These are phyloP conservation scores for Aspidiotus rigidus DNA, from an alignment of 2,888 invertebrate genomes.

Conservation along the genomic window DNA sequence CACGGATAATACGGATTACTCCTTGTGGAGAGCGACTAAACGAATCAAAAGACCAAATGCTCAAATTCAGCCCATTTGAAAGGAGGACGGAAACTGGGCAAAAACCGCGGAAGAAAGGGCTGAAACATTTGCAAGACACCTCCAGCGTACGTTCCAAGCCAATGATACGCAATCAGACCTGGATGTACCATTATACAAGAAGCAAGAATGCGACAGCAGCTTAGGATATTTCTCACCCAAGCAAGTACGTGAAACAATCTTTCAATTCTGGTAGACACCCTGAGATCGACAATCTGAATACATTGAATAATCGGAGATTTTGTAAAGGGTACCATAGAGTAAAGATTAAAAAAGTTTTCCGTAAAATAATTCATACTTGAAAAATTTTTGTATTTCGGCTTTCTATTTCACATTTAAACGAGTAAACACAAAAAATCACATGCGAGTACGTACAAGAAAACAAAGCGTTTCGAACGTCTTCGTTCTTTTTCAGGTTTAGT, in stretches of 20 bases:
- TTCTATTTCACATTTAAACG: too few relatives aligned
- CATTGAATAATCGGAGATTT: too few relatives aligned
- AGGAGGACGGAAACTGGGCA: conserved; percentile 36
- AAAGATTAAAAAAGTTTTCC: too few relatives aligned
- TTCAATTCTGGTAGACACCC: too few relatives aligned
- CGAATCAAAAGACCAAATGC: conserved; percentile 35
- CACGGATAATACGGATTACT: conserved; percentile 37
- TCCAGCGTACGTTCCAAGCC: conserved; percentile 37
- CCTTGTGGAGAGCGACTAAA: conserved; percentile 38
- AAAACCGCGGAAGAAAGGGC: conserved; percentile 37
- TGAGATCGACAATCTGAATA: too few relatives aligned
- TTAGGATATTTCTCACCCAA: neutral
- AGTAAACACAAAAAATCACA: too few relatives aligned
- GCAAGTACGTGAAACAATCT: neutral
- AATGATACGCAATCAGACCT: conserved; percentile 6
- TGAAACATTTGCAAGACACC: conserved; percentile 36
- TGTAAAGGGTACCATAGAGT: too few relatives aligned
- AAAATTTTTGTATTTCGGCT: too few relatives aligned
- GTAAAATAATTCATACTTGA: too few relatives aligned
- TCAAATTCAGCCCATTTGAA: conserved; percentile 35
- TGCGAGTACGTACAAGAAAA: too few relatives aligned
- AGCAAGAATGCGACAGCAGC: neutral
- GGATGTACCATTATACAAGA: neutral
- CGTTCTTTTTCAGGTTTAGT: too few relatives aligned
- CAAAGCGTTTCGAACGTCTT: too few relatives aligned